phyloP scores from a whole-genome alignment of 2,113 vertebrate species.

The Caranx melampygus region DNA sequence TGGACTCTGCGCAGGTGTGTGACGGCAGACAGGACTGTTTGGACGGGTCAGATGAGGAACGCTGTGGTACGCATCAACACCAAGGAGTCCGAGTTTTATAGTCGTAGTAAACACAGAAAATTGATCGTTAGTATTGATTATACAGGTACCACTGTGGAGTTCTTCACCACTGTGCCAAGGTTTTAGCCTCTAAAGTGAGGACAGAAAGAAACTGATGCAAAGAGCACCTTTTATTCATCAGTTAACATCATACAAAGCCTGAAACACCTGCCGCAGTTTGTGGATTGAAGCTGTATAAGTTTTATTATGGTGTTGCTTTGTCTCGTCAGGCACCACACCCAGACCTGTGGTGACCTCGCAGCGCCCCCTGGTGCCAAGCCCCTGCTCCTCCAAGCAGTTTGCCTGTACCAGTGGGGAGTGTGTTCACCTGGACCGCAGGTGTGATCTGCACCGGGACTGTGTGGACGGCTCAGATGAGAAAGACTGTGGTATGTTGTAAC shows the following conservation, averaged over 20 bases:
- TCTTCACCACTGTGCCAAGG: background rate
- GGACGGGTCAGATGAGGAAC: constrained; percentile 86
- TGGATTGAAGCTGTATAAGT: background rate
- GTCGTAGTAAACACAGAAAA: too few relatives aligned
- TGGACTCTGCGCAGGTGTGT: constrained; percentile 82
- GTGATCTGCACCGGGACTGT: constrained; percentile 87
- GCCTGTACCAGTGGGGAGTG: constrained; percentile 88
- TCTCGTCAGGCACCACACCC: constrained; percentile 63
- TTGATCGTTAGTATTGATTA: background rate
- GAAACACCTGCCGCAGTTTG: too few relatives aligned
- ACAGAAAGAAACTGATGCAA: background rate
- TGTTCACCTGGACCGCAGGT: constrained; percentile 80
- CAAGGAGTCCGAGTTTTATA: background rate
- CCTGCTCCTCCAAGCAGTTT: constrained; percentile 88
- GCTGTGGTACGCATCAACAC: constrained; percentile 80
- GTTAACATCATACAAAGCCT: too few relatives aligned
- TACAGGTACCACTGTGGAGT: too few relatives aligned
- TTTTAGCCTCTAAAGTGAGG: background rate
- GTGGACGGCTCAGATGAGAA: constrained; percentile 88
- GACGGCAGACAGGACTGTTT: constrained; percentile 84
- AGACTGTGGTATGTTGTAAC: constrained; percentile 83
- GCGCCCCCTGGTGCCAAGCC: constrained; percentile 55
- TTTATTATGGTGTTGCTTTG: background rate
- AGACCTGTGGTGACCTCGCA: constrained; percentile 44
- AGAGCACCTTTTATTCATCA: too few relatives aligned